phyloP scores from a whole-genome alignment of 2,113 vertebrate species.

The Antechinus stuartii region DNA sequence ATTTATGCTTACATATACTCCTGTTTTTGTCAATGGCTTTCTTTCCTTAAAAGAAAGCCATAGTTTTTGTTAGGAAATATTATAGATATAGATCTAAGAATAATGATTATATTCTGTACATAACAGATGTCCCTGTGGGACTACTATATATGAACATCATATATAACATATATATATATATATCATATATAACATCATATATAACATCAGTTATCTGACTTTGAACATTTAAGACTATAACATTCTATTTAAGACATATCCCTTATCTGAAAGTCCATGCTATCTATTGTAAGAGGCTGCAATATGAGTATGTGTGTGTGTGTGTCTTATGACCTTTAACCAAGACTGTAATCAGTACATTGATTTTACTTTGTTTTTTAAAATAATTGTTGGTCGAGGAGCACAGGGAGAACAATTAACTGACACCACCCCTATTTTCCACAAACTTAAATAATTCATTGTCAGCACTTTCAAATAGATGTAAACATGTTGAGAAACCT shows the following conservation, averaged over 20 bases:
- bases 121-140: background rate
- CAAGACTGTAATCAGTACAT: background rate
- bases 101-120: background rate
- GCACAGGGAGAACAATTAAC: background rate
- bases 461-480: conserved; percentile 40
- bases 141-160: background rate
- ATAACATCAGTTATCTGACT: background rate
- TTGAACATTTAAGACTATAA: background rate
- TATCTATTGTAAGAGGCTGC: background rate
- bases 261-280: background rate
- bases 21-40: background rate
- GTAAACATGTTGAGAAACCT: background rate
- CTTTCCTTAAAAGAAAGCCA: conserved; percentile 11
- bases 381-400: conserved; percentile 1
- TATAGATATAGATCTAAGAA: background rate
- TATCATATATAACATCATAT: background rate
- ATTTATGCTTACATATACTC: background rate
- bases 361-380: background rate
- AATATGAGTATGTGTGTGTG: too few relatives aligned
- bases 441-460: background rate
- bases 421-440: background rate
- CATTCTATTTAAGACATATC: background rate
- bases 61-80: background rate
- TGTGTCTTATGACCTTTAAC: background rate
- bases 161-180: too few relatives aligned